A percentile compares a stretch with the other conserved stretches of the same genome.
Conservation (phyloP, 2,113 vertebrate genomes). For the Pollimyrus isidori region DNA sequence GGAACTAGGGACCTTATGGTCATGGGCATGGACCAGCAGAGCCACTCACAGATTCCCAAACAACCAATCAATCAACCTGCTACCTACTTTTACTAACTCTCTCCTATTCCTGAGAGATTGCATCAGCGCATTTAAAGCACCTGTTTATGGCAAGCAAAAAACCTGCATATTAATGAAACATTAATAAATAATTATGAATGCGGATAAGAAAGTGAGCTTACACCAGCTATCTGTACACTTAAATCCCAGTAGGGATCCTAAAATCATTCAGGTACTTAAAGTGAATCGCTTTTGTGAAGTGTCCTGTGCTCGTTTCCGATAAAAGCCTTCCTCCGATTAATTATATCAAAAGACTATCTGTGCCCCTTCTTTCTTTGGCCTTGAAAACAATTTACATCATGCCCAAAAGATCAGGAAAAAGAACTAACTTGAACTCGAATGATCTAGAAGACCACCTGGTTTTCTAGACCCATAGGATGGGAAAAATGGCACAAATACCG, state of each 20-base stretch:
- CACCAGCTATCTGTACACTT: not conserved
- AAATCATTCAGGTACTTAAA: not conserved
- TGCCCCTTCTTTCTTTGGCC: not conserved
- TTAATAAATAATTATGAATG: not conserved
- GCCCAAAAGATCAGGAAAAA: not conserved
- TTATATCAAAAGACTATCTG: not conserved
- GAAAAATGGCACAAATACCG: slow-evolving; percentile 37
- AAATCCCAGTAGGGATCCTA: not conserved
- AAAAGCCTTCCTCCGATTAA: not conserved
- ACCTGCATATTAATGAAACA: not conserved
- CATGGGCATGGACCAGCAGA: not conserved
- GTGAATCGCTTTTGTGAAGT: not conserved
- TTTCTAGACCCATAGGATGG: not conserved
- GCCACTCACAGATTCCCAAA: not conserved
- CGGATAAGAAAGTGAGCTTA: not conserved
- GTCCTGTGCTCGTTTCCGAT: not conserved
- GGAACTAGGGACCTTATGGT: not conserved
- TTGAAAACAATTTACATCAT: not conserved
- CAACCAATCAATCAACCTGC: not conserved
- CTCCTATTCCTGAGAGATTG: slow-evolving; percentile 77
- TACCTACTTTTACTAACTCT: not conserved
- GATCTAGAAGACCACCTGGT: not conserved
- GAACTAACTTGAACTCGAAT: not conserved
- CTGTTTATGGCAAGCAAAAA: slow-evolving; percentile 39
- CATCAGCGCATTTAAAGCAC: slow-evolving; percentile 79